Evolutionary conservation across 2,797 vertebrate species (phyloP).

Genomic region (Lacerta agilis): DNA sequence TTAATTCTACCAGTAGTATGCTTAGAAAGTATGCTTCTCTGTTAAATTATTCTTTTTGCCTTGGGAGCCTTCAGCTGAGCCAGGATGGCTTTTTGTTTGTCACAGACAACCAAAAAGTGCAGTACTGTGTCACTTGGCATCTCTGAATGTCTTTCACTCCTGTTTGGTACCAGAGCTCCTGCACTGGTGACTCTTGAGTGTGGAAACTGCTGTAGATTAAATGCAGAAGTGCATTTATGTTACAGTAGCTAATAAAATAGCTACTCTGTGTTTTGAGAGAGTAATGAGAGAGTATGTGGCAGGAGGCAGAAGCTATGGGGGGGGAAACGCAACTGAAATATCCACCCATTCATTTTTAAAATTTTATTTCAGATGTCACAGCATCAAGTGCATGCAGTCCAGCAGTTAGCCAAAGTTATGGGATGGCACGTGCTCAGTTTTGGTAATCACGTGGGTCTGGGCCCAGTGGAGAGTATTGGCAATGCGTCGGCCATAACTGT

Average conservation of each 20-base stretch:
- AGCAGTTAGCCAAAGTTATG: conserved; percentile 99
- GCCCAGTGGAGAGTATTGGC: conserved; percentile 94
- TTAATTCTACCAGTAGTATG: not conserved
- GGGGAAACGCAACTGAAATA: not conserved
- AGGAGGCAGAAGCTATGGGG: not conserved
- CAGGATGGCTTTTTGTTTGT: too few relatives aligned
- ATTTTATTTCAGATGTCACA: conserved; percentile 91
- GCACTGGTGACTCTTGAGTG: too few relatives aligned
- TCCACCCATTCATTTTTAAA: not conserved
- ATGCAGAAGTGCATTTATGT: not conserved
- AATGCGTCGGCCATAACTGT: conserved; percentile 95
- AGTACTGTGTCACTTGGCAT: not conserved
- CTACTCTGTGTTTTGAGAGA: not conserved
- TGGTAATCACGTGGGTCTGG: conserved; percentile 94
- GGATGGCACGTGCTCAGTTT: conserved; percentile 98
- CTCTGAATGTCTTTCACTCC: not conserved
- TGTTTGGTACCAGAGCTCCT: not conserved
- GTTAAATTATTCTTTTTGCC: too few relatives aligned
- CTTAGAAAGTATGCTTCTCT: not conserved
- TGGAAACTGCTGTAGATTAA: not conserved
- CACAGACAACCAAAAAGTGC: not conserved
- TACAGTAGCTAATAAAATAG: not conserved
- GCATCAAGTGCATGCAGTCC: conserved; percentile 97
- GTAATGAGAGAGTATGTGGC: not conserved
- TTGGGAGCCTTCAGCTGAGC: too few relatives aligned